These are phyloP conservation scores for Lutraria rhynchaena DNA, from an alignment of 1,140 invertebrate genomes.

Conservation along the genomic window DNA sequence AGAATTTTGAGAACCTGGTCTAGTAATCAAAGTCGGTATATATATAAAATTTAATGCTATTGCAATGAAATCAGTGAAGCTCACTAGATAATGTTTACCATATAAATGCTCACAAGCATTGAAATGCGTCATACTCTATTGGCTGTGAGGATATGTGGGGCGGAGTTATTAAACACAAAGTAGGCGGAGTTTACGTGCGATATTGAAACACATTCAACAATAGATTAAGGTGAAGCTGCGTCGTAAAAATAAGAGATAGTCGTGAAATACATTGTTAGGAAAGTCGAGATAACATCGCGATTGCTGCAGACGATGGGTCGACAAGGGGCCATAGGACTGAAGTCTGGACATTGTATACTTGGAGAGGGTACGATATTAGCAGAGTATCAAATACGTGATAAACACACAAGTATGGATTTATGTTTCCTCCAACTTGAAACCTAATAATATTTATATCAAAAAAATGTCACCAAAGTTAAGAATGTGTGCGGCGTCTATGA, in stretches of 20 bases:
- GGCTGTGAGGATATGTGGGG: conserved; percentile 18
- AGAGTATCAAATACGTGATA: neutral
- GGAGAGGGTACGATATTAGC: neutral
- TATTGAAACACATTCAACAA: conserved; percentile 6
- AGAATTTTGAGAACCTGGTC: conserved; percentile 53
- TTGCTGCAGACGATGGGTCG: conserved; percentile 16
- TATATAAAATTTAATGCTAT: conserved; percentile 51
- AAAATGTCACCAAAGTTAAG: too few species aligned
- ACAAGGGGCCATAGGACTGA: neutral
- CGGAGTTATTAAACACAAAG: conserved; percentile 12
- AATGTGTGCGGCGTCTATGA: too few species aligned
- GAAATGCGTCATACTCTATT: conserved; percentile 8
- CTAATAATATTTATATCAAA: too few species aligned
- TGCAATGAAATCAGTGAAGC: conserved; percentile 46
- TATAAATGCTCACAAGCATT: conserved; percentile 47
- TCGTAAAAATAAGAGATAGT: conserved; percentile 20
- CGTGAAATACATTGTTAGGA: conserved; percentile 27
- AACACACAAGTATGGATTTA: neutral
- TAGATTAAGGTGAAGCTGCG: conserved; percentile 26
- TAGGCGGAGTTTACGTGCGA: neutral
- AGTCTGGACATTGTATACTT: conserved; percentile 20
- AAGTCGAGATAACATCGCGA: conserved; percentile 14
- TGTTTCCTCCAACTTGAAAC: neutral
- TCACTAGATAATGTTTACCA: conserved; percentile 56
- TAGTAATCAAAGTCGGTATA: conserved; percentile 54